These are phyloP conservation scores for Anastrepha ludens DNA, from an alignment of 1,140 invertebrate species.

Conservation along the genomic window DNA sequence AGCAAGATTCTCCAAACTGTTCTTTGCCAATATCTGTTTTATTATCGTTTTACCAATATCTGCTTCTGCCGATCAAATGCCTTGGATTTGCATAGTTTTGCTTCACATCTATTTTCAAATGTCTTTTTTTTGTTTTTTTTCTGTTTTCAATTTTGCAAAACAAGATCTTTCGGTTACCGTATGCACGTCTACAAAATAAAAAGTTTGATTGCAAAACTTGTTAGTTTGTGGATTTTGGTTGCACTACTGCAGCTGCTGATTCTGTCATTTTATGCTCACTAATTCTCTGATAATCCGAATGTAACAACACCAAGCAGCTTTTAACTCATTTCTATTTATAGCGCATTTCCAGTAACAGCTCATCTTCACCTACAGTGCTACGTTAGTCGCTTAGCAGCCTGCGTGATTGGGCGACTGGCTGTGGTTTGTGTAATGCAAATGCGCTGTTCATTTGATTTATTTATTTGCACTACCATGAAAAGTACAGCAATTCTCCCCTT, in stretches of 20 bases:
- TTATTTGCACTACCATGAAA: neutral
- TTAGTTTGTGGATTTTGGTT: slow-evolving; percentile 54
- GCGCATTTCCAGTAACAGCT: neutral
- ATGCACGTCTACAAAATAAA: neutral
- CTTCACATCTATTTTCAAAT: too few species aligned
- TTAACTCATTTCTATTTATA: slow-evolving; percentile 19
- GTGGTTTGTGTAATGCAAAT: slow-evolving; percentile 58
- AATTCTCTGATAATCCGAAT: slow-evolving; percentile 38
- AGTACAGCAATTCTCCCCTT: neutral
- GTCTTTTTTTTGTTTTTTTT: too few species aligned
- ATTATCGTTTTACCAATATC: too few species aligned
- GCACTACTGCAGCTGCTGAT: neutral
- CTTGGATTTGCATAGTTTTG: too few species aligned
- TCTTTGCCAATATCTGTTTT: too few species aligned
- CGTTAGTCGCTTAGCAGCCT: neutral
- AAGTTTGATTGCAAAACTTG: slow-evolving; percentile 55
- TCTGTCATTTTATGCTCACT: neutral
- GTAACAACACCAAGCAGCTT: slow-evolving; percentile 39
- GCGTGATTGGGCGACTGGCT: neutral
- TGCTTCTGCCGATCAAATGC: too few species aligned
- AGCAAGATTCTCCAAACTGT: too few species aligned
- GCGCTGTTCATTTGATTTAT: slow-evolving; percentile 36
- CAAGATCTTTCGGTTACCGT: neutral
- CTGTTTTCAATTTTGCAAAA: too few species aligned
- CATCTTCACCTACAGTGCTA: neutral